Conservation (phyloP, 2,797 vertebrate species). For the Chelmon rostratus region DNA sequence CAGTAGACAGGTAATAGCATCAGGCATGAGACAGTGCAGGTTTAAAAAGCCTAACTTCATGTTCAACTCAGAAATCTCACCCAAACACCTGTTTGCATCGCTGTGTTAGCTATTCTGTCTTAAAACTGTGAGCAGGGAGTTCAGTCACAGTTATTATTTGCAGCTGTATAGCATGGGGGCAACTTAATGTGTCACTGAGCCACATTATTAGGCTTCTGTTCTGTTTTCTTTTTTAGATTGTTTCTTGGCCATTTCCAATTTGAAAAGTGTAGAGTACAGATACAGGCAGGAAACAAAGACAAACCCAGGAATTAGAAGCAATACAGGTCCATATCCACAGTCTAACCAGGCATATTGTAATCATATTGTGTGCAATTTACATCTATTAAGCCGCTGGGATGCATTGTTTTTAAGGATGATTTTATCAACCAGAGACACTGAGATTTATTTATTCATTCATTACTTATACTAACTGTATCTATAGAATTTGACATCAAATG, state of each 20-base stretch:
- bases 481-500: not conserved
- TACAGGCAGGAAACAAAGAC: not conserved
- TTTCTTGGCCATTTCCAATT: not conserved
- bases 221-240: not conserved
- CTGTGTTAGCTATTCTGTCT: not conserved
- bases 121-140: not conserved
- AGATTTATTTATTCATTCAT: not conserved
- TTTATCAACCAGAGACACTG: not conserved
- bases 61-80: not conserved
- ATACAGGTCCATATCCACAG: not conserved
- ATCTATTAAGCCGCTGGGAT: not conserved
- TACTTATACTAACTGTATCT: not conserved
- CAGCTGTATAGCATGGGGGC: slow-evolving; percentile 2
- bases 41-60: slow-evolving; percentile 9
- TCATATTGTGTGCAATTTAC: not conserved
- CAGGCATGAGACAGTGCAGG: not conserved
- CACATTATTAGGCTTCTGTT: slow-evolving; percentile 7
- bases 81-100: slow-evolving; percentile 1
- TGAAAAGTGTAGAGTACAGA: not conserved
- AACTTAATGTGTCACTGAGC: slow-evolving; percentile 2
- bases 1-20: slow-evolving; percentile 1
- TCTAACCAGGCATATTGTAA: not conserved
- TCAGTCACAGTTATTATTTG: slow-evolving; percentile 15
- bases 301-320: not conserved
- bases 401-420: not conserved